Base-by-base conservation (phyloP, 2,113 vertebrate genomes). In the Brachypteracias leptosomus region DNA sequence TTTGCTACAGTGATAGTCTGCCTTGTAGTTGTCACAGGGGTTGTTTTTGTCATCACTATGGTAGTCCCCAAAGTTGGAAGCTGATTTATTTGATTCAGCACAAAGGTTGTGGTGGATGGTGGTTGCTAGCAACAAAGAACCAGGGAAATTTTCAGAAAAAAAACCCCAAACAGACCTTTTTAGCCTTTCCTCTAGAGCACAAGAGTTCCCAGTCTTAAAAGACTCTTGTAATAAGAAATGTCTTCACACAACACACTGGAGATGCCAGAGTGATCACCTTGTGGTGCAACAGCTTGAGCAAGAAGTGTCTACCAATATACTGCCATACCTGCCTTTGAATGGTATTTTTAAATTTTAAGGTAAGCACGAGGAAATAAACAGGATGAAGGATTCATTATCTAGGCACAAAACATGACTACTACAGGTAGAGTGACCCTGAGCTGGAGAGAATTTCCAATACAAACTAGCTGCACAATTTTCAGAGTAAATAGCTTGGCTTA, bases 71-170 rank as follows among this genome's bases (percentile, higher is more conserved):
- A 97, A 13, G 99, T 99, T 15, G 99, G 99, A 96, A 99, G 98
- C 96, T 99, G 99, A 98, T 99, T 99, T 92, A 99, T 99, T 95
- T 99, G 99, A 98, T 99, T 99, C 97, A 99, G 98, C 97, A 99
- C 99, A 97, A 99, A 99, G 4, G 99, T 99, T 88, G 99, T 99
- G 92, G 99, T 99, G 79, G 99, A 99, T 83, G 99, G 99, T 97
- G 99, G 99, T 95, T 99, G 99, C 98, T 98, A 95, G 67, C 40
- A 46, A 96, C 49, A 91, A 94, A 91, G 38, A 92, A 86, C 4
- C 7, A 36, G 7, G 40, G 42, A 40, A 24, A n/a, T 78, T 86
- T 88, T 96, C 28, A 93, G 88, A 22, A n/a, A 44, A 16, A 33
- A 46, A 36, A n/a, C 38, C 36, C 14, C 31, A 47, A 46, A 13